Conservation (phyloP, 2,888 invertebrate genomes). For the Idaea dimidiata region DNA sequence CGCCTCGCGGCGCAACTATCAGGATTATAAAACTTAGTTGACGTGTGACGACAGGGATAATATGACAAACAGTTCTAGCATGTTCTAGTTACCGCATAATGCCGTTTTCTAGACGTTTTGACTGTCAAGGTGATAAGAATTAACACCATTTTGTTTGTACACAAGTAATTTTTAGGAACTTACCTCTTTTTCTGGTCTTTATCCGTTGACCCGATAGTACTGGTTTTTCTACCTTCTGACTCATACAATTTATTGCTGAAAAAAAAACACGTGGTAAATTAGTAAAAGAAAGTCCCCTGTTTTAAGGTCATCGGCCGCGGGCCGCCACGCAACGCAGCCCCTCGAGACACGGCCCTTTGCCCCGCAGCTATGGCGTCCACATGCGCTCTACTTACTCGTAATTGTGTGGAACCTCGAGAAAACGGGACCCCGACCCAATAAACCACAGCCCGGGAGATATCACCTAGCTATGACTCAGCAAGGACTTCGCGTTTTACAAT, state of each 20-base stretch:
- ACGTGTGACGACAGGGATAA: background rate
- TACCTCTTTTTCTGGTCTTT: slow-evolving; percentile 99
- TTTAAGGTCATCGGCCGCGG: slow-evolving; percentile 69
- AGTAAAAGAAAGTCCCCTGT: slow-evolving; percentile 50
- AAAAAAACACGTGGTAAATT: slow-evolving; percentile 78
- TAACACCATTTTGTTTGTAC: slow-evolving; percentile 30
- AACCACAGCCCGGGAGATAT: slow-evolving; percentile 37
- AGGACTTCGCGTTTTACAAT: slow-evolving; percentile 36
- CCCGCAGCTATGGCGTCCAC: slow-evolving; percentile 51
- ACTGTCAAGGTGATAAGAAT: slow-evolving; percentile 39
- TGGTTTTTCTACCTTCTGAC: slow-evolving; percentile 99
- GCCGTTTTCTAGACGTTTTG: slow-evolving; percentile 19
- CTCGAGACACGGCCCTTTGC: slow-evolving; percentile 36
- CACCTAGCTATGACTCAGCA: slow-evolving; percentile 50
- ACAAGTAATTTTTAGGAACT: slow-evolving; percentile 41
- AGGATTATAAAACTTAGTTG: too few species aligned
- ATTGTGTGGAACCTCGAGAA: slow-evolving; percentile 42
- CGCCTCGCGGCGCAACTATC: too few species aligned
- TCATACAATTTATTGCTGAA: slow-evolving; percentile 97
- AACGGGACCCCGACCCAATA: slow-evolving; percentile 33
- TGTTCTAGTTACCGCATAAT: background rate
- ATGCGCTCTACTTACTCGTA: slow-evolving; percentile 48
- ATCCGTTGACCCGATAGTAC: slow-evolving; percentile 99
- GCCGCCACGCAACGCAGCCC: slow-evolving; percentile 39
- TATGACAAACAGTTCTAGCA: slow-evolving; percentile 5